A percentile compares a stretch with the other conserved stretches of the same genome.
These are phyloP conservation scores for Plumapathes pennacea DNA, from an alignment of 92 coral and sea anemone species.

Conservation along the genomic window DNA sequence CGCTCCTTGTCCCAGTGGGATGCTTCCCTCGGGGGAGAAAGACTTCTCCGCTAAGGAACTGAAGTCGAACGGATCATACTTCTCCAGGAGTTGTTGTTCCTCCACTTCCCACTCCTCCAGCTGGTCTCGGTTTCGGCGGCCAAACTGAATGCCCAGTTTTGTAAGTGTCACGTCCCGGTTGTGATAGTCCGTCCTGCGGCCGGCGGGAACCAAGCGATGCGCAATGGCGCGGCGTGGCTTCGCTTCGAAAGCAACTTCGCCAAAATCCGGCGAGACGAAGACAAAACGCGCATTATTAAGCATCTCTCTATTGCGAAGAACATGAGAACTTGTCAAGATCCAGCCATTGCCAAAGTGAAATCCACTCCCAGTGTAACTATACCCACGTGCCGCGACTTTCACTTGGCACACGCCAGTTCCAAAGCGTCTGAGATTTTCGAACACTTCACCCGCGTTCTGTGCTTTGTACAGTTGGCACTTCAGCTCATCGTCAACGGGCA, in stretches of 20 bases:
- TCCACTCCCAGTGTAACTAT: constrained; percentile 57
- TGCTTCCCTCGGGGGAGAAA: constrained; percentile 44
- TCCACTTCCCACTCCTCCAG: constrained; percentile 71
- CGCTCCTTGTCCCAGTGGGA: constrained; percentile 5
- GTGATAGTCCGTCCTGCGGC: constrained; percentile 78
- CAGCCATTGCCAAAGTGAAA: constrained; percentile 82
- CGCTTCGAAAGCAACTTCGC: constrained; percentile 48
- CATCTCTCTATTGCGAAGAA: constrained; percentile 73
- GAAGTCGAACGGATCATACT: constrained; percentile 60
- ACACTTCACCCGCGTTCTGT: constrained; percentile 35
- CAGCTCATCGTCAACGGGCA: constrained; percentile 63
- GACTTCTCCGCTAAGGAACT: constrained; percentile 30
- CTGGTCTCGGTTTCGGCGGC: constrained; percentile 54
- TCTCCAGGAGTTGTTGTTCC: constrained; percentile 63
- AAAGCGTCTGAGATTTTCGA: constrained; percentile 48
- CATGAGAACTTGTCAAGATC: constrained; percentile 67
- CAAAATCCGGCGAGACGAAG: constrained; percentile 48
- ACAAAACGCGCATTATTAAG: constrained; percentile 54
- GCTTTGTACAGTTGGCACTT: constrained; percentile 47
- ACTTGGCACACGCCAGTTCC: constrained; percentile 80
- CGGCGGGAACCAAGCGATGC: constrained; percentile 78
- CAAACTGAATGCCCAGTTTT: constrained; percentile 75
- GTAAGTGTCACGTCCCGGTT: constrained; percentile 74
- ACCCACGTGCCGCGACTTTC: constrained; percentile 42
- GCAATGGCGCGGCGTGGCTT: constrained; percentile 70